Evolutionary conservation across 2,113 vertebrate genomes (phyloP).

Genomic region (Ramphastos sulfuratus): DNA sequence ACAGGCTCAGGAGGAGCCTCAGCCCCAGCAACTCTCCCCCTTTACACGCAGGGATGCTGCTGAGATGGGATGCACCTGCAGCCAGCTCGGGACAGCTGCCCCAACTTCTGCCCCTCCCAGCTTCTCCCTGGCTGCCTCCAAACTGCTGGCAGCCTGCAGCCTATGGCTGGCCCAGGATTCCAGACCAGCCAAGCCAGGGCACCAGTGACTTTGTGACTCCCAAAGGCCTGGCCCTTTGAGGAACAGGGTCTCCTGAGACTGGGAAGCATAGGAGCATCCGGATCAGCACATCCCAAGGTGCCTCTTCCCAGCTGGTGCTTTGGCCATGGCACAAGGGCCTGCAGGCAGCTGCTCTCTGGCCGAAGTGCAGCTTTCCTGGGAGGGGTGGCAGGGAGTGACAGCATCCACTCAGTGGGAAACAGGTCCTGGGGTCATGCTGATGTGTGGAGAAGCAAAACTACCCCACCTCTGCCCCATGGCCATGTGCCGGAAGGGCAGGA

Average conservation of each 20-base stretch:
- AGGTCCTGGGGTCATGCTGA: not conserved
- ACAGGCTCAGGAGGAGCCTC: not conserved
- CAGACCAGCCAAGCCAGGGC: not conserved
- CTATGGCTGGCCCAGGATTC: not conserved
- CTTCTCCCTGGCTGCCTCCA: not conserved
- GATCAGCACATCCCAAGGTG: too few relatives aligned
- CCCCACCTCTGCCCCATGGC: not conserved
- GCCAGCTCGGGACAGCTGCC: not conserved
- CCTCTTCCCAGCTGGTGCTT: not conserved
- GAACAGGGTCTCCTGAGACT: not conserved
- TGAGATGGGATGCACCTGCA: not conserved
- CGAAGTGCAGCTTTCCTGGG: not conserved
- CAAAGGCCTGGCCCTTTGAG: not conserved
- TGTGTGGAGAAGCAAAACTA: not conserved
- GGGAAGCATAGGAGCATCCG: not conserved
- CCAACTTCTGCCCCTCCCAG: not conserved
- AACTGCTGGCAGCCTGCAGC: not conserved
- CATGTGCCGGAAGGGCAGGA: accelerated
- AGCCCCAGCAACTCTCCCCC: not conserved
- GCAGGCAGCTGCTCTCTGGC: not conserved
- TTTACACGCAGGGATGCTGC: not conserved
- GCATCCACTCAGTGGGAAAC: accelerated
- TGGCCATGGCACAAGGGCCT: accelerated
- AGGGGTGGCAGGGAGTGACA: not conserved
- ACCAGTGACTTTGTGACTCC: not conserved